Percentiles rank a stretch among this genome's conserved stretches.
These are phyloP conservation scores for Synchiropus splendidus DNA, from an alignment of 2,113 vertebrate genomes.

Conservation along the genomic window DNA sequence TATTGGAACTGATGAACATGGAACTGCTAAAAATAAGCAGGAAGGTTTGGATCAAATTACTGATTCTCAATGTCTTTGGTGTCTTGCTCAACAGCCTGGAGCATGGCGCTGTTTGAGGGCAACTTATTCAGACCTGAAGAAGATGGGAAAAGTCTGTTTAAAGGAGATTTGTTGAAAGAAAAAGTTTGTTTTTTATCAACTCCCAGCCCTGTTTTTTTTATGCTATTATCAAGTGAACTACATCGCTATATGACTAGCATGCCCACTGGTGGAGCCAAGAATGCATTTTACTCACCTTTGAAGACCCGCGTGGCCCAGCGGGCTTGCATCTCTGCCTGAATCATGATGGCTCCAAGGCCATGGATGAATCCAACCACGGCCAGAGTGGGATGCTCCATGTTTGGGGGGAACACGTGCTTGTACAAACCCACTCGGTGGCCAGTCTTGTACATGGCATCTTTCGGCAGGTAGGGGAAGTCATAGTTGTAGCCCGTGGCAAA, in stretches of 20 bases:
- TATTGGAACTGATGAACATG: no score
- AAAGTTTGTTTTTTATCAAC: no score
- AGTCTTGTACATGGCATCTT: slow-evolving; percentile 52
- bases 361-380: slow-evolving; percentile 81
- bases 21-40: not conserved
- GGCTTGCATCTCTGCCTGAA: slow-evolving; percentile 79
- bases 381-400: slow-evolving; percentile 74
- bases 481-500: slow-evolving; percentile 28
- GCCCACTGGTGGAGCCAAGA: no score
- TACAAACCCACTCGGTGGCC: slow-evolving; percentile 71
- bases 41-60: slow-evolving; percentile 10
- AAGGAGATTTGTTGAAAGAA: no score
- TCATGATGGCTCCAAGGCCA: slow-evolving; percentile 79
- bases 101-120: slow-evolving; percentile 46
- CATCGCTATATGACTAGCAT: no score
- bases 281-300: slow-evolving; percentile 63
- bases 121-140: slow-evolving; percentile 38
- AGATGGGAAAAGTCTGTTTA: not conserved
- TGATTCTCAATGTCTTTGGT: slow-evolving; percentile 44
- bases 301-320: slow-evolving; percentile 77
- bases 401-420: slow-evolving; percentile 73
- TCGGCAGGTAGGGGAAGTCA: slow-evolving; percentile 70
- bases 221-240: no score
- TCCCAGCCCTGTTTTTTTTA: no score
- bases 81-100: slow-evolving; percentile 48